Evolutionary conservation across 2,113 vertebrate genomes (phyloP), one percentile per base, ranked within the genome.

Genomic region (Tringa solitaria): DNA sequence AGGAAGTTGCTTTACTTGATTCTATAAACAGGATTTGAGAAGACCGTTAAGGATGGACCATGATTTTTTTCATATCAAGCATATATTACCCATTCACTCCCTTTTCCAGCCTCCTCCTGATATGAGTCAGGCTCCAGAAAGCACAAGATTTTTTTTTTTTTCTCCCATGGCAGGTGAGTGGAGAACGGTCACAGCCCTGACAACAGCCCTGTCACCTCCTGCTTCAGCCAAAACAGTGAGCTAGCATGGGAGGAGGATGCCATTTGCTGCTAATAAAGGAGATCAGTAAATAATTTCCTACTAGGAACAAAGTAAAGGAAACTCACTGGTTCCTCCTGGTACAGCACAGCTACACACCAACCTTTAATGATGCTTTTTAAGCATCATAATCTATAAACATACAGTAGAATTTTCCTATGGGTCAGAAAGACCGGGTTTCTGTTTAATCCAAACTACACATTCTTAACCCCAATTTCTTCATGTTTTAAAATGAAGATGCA

Each of bases 201-300:
- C 63, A 76, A 3, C 54, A 83, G 51, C 54, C 26, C 63, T 54
- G n/a, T 45, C 61, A 93, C 57, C 91, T 77, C 73, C 77, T 91
- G 61, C 81, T 57, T 65, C 85, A 88, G 73, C 54, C 92, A 81
- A 39, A 85, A 53, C 81, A 79, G 56, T 23, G 41, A 89, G 39
- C 69, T 68, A 73, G 24, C 41, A 43, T 1, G 4, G 78, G 37
- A 91, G 70, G 63, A 94, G 63, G 75, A 79, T 92, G 63, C 24
- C 74, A 95, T 90, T 92, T 93, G 64, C 63, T 88, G 46, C 56
- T 75, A 77, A 93, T 90, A 84, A 86, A 81, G 26, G 70, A 90
- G 54, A 86, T 91, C 8, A 88, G 41, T 59, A 88, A 91, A 73
- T 80, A 78, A 94, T 75, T 77, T 81, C 67, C 89, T 70, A 63